phyloP scores from a whole-genome alignment of 2,888 invertebrate genomes.

The Dryadula phaetusa region DNA sequence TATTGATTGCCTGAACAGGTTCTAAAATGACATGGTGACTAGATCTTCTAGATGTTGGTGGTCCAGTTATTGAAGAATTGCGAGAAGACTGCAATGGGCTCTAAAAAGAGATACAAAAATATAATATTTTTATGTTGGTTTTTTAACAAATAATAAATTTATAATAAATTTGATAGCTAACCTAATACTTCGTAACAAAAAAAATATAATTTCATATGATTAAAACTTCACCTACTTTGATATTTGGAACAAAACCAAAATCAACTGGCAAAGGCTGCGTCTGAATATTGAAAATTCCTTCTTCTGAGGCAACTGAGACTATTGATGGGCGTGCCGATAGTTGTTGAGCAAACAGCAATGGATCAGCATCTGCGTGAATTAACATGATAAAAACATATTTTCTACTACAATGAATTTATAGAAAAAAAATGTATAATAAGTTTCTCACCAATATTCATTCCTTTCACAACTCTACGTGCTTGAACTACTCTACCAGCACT shows the following conservation, averaged over 20 bases:
- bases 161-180: background rate
- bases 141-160: background rate
- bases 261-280: conserved; percentile 76
- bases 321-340: conserved; percentile 79
- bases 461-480: conserved; percentile 74
- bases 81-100: conserved; percentile 71
- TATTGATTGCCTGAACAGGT: conserved; percentile 64
- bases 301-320: conserved; percentile 78
- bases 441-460: conserved; percentile 74
- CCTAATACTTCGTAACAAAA: too few relatives aligned
- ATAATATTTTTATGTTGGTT: too few relatives aligned
- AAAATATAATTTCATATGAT: too few relatives aligned
- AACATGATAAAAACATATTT: background rate
- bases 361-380: conserved; percentile 68
- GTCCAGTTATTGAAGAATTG: conserved; percentile 74
- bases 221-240: conserved; percentile 58
- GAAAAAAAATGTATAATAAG: background rate
- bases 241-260: conserved; percentile 75
- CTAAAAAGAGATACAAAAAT: conserved; percentile 50
- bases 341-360: conserved; percentile 76
- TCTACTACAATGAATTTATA: background rate
- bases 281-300: conserved; percentile 70
- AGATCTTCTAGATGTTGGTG: conserved; percentile 74
- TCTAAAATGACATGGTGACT: conserved; percentile 75
- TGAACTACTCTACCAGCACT: conserved; percentile 77